Conservation (phyloP, 2,797 vertebrate species). For the Sebastes cheni region DNA sequence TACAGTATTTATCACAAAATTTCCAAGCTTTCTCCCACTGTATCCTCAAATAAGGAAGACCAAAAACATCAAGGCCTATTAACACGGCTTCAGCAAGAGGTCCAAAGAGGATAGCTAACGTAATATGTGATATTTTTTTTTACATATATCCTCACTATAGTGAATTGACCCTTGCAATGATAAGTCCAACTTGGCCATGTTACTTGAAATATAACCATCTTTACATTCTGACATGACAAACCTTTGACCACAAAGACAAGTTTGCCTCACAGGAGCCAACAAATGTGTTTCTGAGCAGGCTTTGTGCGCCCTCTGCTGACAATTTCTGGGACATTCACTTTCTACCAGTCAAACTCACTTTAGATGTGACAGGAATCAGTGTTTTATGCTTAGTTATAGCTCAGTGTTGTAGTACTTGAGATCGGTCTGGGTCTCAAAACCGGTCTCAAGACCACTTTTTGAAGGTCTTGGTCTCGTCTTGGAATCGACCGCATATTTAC, state of each 20-base stretch:
- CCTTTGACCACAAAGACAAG: background rate
- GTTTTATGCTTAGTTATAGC: background rate
- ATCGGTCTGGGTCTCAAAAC: too few species aligned
- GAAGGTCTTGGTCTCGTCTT: too few species aligned
- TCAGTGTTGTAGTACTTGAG: background rate
- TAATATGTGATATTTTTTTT: background rate
- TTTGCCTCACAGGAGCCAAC: background rate
- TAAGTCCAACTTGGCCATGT: background rate
- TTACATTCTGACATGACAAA: background rate
- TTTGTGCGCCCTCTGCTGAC: constrained; percentile 68
- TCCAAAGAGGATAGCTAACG: background rate
- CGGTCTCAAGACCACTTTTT: too few species aligned
- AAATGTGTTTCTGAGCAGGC: constrained; percentile 16
- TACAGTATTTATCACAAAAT: too few species aligned
- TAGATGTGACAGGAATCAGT: background rate
- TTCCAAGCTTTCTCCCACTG: too few species aligned
- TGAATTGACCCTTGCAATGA: background rate
- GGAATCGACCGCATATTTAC: too few species aligned
- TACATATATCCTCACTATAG: background rate
- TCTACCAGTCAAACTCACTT: background rate
- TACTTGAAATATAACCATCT: background rate
- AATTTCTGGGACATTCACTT: background rate
- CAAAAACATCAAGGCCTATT: too few species aligned
- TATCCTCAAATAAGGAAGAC: too few species aligned
- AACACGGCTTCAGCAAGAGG: background rate